Evolutionary conservation across 1,140 invertebrate species (phyloP).

Genomic region (Parasteatoda tepidariorum): DNA sequence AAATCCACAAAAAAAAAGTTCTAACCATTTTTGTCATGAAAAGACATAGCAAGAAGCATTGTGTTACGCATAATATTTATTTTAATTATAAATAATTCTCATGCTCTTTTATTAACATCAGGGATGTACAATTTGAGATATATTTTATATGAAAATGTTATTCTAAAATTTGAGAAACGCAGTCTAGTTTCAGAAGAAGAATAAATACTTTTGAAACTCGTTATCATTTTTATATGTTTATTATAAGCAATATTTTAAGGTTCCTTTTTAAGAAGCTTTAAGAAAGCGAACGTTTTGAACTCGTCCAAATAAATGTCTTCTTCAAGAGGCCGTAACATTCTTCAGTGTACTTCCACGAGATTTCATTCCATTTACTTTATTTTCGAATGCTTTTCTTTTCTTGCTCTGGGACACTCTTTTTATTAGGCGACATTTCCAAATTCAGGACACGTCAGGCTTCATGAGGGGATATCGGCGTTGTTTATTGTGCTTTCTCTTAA

Average conservation of each 20-base stretch:
- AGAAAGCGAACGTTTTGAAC: constrained; percentile 45
- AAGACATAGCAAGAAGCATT: too few species aligned
- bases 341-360: constrained; percentile 53
- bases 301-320: constrained; percentile 53
- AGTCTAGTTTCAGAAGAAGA: too few species aligned
- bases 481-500: constrained; percentile 54
- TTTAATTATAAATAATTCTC: too few species aligned
- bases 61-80: too few species aligned
- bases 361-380: constrained; percentile 59
- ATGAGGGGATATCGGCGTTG: constrained; percentile 51
- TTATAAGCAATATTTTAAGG: not conserved
- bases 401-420: constrained; percentile 29
- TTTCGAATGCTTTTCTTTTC: constrained; percentile 56
- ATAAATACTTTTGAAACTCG: too few species aligned
- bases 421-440: constrained; percentile 59
- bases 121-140: too few species aligned
- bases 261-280: constrained; percentile 24
- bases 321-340: constrained; percentile 28
- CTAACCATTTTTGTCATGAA: too few species aligned
- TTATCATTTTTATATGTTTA: too few species aligned
- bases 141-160: too few species aligned
- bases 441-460: constrained; percentile 55
- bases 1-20: too few species aligned
- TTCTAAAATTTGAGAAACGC: too few species aligned
- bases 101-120: too few species aligned